Evolutionary conservation across 2,888 invertebrate species (phyloP), one percentile per base, ranked within the genome.

Genomic region (Spatulosminthurus flaviceps): DNA sequence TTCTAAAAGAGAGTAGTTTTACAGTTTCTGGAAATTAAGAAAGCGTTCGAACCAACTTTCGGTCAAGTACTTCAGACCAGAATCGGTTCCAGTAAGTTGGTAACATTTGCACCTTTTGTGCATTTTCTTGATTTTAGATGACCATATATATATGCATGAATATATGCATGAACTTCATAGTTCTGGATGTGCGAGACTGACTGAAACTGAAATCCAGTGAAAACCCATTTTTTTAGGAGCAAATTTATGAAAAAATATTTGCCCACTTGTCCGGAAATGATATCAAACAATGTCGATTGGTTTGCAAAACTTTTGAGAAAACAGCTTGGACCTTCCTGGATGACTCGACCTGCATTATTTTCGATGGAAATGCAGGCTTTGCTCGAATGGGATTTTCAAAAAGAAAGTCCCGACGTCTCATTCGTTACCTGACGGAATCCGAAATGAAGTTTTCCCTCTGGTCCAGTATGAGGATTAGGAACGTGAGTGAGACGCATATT

Each of bases 241-340:
- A 51, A 16, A 81, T 83, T 73, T 81, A 80, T 67, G 81, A 82
- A 28, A 16, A 7, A 24, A 80, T 83, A 24, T 83, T 83, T 79
- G 19, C 43, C n/a, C 73, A 77, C 64, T 16, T 82, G 21, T 60
- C 13, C 19, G 67, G 61, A 21, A 19, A 16, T 11, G 80, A 78
- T 28, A 21, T 82, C 41, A 82, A 79, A 66, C 21, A 26, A 1
- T 71, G 64, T 60, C 77, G 82, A 2, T 41, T 80, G 21, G 79
- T 82, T 34, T 77, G 80, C 21, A 41, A 60, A 51, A 26, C 29
- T 13, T 81, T 80, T 74, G 80, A 81, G 7, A 70, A 79, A 28
- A 51, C 43, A 0, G 67, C 76, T 5, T 21, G 43, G 19, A 67
- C 70, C 4, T 67, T 28, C 13, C 43, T 61, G 43, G 9, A 74